Base-by-base conservation (phyloP, 1,140 invertebrate species). In the Hydropsyche tenuis region DNA sequence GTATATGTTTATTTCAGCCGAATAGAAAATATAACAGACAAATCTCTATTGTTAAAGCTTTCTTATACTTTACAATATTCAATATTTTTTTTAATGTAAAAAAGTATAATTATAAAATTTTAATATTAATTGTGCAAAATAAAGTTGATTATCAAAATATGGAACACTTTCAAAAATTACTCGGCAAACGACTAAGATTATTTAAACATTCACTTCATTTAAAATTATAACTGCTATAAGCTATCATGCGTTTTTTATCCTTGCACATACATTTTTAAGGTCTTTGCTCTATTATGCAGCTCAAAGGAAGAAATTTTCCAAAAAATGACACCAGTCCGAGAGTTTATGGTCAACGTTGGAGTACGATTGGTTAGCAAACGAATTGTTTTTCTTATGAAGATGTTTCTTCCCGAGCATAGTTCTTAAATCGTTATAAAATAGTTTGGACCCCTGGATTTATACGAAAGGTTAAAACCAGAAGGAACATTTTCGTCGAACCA, bases 41-140 rank as follows among this genome's bases (percentile, higher is more conserved):
- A 37, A 22, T 51, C 66, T 5, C 45, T 45, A 42, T 43, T 18
- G 30, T 66, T n/a, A 43, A 42, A 66, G 63, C 63, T 66, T 66
- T 20, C 37, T 66, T 25, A 62, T 14, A 20, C 22, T 20, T 62
- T 43, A 66, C 42, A 66, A 66, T 43, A 66, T 45, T 16, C 20
- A 53, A 53, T 48, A 48, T 14, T n/a, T 48, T n/a, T 48, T 45
- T 37, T 66, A 63, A 37, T 37, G 30, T 37, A 37, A 37, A 37
- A 37, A 37, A 37, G 30, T 37, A 37, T 37, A 37, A 37, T 37
- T 37, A 37, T 37, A n/a, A 63, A 25, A n/a, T 72, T 60, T 75
- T 68, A 72, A 62, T 45, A 46, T 65, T 69, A 75, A 68, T 72
- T 75, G 74, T 75, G 74, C 70, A 72, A 75, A 72, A 72, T 46